Conservation (phyloP, 2,888 invertebrate genomes). For the Tiliacea aurago region DNA sequence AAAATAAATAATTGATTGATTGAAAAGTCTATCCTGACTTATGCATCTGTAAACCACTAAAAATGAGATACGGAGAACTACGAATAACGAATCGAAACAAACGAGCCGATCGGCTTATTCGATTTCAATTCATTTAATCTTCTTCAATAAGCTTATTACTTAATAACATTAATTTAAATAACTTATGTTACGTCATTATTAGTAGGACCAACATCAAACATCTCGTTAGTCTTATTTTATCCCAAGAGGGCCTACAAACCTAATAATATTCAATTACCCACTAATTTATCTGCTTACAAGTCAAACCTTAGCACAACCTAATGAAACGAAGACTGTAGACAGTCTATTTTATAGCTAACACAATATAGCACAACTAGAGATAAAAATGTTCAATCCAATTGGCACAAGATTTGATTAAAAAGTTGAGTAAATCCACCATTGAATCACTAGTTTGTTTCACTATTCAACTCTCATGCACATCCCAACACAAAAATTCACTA, state of each 20-base stretch:
- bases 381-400: conserved; percentile 35
- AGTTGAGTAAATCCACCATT: conserved; percentile 26
- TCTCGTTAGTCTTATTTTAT: conserved; percentile 28
- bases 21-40: not conserved
- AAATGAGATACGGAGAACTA: conserved; percentile 46
- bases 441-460: conserved; percentile 22
- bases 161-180: conserved; percentile 5
- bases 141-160: conserved; percentile 6
- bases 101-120: conserved; percentile 12
- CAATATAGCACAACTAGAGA: conserved; percentile 33
- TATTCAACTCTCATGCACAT: conserved; percentile 25
- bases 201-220: not conserved
- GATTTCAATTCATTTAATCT: conserved; percentile 20
- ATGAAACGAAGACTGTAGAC: conserved; percentile 30
- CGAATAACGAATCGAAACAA: conserved; percentile 28
- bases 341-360: conserved; percentile 20
- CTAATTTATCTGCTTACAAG: conserved; percentile 47
- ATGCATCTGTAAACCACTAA: conserved; percentile 10
- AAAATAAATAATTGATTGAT: too few relatives aligned
- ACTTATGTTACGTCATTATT: not conserved
- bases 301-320: conserved; percentile 32
- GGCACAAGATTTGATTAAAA: conserved; percentile 47
- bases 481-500: conserved; percentile 39
- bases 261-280: conserved; percentile 55
- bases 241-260: conserved; percentile 3